Evolutionary conservation across 2,797 vertebrate genomes (phyloP).

Genomic region (Myotis findleyi): DNA sequence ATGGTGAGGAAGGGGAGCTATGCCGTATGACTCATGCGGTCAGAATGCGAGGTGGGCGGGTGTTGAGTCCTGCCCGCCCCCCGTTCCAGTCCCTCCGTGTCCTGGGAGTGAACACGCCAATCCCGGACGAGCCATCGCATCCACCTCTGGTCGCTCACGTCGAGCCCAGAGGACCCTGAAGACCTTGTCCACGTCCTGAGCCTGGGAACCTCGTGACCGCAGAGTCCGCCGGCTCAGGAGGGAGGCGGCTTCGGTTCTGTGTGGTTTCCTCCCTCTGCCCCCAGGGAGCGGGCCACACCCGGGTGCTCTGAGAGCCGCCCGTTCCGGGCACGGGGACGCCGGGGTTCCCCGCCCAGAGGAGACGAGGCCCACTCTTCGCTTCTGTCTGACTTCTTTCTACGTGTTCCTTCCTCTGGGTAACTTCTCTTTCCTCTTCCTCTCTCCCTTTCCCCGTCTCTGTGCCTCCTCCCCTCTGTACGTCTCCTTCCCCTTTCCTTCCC

Average conservation of each 20-base stretch:
- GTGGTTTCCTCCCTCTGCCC: not conserved
- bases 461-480: not conserved
- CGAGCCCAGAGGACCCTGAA: not conserved
- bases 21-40: not conserved
- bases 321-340: no score
- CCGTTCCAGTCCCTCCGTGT: not conserved
- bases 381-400: not conserved
- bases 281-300: not conserved
- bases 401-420: constrained; percentile 42
- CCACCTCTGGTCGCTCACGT: not conserved
- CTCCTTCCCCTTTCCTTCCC: not conserved
- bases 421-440: constrained; percentile 21
- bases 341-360: not conserved
- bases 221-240: not conserved
- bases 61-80: not conserved
- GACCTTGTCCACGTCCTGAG: not conserved
- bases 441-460: not conserved
- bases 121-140: accelerated
- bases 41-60: not conserved
- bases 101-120: not conserved
- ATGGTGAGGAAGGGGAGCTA: not conserved
- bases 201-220: not conserved
- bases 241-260: not conserved
- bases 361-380: not conserved
- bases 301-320: accelerated